phyloP scores from a whole-genome alignment of 2,113 vertebrate genomes.

The Caranx ignobilis region DNA sequence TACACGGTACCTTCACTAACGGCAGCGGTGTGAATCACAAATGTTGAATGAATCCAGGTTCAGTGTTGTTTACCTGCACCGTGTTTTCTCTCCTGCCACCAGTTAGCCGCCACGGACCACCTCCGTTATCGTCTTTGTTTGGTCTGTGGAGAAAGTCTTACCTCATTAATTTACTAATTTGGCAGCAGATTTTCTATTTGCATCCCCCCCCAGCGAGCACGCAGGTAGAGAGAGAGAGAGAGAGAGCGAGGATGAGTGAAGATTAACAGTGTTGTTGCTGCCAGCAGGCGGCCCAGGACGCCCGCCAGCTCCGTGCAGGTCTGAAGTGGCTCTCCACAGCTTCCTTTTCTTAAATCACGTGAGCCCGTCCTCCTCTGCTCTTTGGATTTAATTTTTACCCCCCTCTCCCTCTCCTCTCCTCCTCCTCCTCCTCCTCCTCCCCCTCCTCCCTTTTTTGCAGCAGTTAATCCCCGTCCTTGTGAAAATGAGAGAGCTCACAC shows the following conservation, averaged over 20 bases:
- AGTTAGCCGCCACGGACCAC: neutral
- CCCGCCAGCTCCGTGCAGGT: slow-evolving; percentile 23
- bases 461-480: slow-evolving; percentile 28
- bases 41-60: neutral
- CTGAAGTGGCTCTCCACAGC: neutral
- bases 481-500: slow-evolving; percentile 27
- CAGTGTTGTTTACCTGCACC: neutral
- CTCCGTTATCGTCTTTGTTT: neutral
- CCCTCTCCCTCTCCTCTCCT: neutral
- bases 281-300: slow-evolving; percentile 27
- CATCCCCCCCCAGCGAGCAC: neutral
- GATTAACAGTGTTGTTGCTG: neutral
- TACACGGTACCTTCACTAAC: no score
- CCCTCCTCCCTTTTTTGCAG: neutral
- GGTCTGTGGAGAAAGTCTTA: neutral
- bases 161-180: neutral
- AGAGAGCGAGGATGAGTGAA: neutral
- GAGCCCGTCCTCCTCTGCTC: slow-evolving; percentile 30
- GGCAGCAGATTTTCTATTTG: neutral
- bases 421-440: no score
- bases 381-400: neutral
- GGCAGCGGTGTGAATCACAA: no score
- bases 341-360: slow-evolving; percentile 20
- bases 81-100: neutral
- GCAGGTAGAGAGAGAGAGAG: neutral